Conservation (phyloP, 2,113 vertebrate genomes). For the Stictonetta naevosa region DNA sequence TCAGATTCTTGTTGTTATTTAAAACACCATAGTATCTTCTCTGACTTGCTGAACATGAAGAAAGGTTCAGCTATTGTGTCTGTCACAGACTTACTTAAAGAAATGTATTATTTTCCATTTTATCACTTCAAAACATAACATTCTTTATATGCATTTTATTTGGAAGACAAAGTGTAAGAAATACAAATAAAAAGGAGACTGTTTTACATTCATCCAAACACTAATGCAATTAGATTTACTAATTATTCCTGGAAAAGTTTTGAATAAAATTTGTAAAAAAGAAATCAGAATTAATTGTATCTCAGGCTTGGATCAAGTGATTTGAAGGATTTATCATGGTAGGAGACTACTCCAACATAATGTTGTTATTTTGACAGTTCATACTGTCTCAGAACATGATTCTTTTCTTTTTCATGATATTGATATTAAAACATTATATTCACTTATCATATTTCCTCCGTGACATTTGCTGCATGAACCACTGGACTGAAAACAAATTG, state of each 20-base stretch:
- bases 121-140: not conserved
- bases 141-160: not conserved
- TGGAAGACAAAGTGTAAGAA: not conserved
- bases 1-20: not conserved
- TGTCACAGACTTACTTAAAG: not conserved
- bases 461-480: not conserved
- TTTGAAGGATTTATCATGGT: not conserved
- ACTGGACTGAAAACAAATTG: not conserved
- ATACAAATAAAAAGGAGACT: not conserved
- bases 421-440: not conserved
- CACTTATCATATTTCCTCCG: not conserved
- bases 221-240: not conserved
- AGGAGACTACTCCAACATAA: not conserved
- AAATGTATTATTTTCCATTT: not conserved
- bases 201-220: not conserved
- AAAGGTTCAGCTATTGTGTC: not conserved
- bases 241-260: not conserved
- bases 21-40: not conserved
- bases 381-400: not conserved
- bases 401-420: not conserved
- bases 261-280: not conserved
- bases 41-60: not conserved
- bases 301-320: not conserved
- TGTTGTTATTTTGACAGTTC: not conserved
- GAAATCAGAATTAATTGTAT: not conserved